These are phyloP conservation scores for Cybosia mesomella DNA, from an alignment of 2,888 invertebrate species.

Conservation along the genomic window DNA sequence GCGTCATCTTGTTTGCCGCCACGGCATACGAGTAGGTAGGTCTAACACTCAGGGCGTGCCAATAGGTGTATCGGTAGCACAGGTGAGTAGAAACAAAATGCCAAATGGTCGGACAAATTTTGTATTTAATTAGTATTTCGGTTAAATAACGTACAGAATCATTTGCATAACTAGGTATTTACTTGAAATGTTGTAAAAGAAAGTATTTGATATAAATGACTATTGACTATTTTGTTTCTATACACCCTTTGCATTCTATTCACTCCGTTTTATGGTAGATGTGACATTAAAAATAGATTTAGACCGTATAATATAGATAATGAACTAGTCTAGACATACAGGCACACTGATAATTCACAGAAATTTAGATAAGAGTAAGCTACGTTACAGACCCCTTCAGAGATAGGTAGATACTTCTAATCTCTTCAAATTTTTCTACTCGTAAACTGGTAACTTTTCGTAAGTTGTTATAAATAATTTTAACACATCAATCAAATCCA, in stretches of 20 bases:
- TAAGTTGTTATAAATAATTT: conserved; percentile 33
- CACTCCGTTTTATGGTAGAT: not conserved
- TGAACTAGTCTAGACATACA: not conserved
- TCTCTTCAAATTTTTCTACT: conserved; percentile 7
- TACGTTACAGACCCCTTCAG: not conserved
- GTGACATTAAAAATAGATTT: not conserved
- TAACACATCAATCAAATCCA: conserved; percentile 87
- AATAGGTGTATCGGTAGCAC: too few species aligned
- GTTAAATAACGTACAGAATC: too few species aligned
- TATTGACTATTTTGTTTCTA: too few species aligned
- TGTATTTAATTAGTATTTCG: too few species aligned
- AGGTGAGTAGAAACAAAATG: too few species aligned
- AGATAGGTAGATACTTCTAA: not conserved
- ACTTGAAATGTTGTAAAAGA: too few species aligned
- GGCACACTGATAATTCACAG: not conserved
- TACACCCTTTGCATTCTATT: not conserved
- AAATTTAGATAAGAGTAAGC: not conserved
- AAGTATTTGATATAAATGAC: too few species aligned
- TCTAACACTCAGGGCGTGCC: too few species aligned
- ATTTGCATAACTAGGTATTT: too few species aligned
- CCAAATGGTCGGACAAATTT: too few species aligned
- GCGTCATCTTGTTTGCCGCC: too few species aligned
- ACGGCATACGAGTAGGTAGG: too few species aligned
- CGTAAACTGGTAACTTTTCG: conserved; percentile 40
- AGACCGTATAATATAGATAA: not conserved